Conservation (phyloP, 64 coral and sea anemone genomes). For the Dendronephthya gigantea region DNA sequence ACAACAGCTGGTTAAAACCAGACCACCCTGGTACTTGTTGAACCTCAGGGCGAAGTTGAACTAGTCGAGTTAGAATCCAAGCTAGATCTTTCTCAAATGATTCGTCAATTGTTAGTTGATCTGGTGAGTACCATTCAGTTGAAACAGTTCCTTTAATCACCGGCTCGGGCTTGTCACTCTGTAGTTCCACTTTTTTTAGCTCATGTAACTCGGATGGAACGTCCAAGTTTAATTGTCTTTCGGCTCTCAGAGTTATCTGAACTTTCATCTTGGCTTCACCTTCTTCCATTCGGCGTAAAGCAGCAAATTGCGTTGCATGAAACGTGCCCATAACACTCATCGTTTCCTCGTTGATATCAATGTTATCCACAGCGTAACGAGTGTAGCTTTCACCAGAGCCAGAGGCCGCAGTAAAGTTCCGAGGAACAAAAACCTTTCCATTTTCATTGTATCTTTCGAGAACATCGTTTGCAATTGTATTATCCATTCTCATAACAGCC, state of each 20-base stretch:
- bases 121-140: slow-evolving; percentile 28
- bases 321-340: slow-evolving; percentile 42
- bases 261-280: slow-evolving; percentile 4
- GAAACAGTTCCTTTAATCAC: neutral
- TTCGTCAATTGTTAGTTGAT: neutral
- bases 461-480: slow-evolving; percentile 18
- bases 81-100: slow-evolving; percentile 15
- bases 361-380: slow-evolving; percentile 32
- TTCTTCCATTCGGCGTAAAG: slow-evolving; percentile 6
- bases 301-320: slow-evolving; percentile 43
- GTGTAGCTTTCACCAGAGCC: neutral
- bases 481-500: slow-evolving; percentile 29
- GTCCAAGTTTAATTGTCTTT: slow-evolving; percentile 12
- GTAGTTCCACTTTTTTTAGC: neutral
- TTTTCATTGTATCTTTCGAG: slow-evolving; percentile 25
- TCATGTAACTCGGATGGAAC: slow-evolving; percentile 22
- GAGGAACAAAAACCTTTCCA: slow-evolving; percentile 26
- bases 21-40: slow-evolving; percentile 30
- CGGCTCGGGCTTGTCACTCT: slow-evolving; percentile 8
- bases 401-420: neutral
- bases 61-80: neutral
- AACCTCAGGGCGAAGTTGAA: slow-evolving; percentile 15
- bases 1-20: slow-evolving; percentile 38
- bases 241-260: neutral
- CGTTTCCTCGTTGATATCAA: slow-evolving; percentile 46